A percentile compares a stretch with the other conserved stretches of the same genome.
Conservation (phyloP, 2,888 invertebrate genomes). For the Scaeva pyrastri region DNA sequence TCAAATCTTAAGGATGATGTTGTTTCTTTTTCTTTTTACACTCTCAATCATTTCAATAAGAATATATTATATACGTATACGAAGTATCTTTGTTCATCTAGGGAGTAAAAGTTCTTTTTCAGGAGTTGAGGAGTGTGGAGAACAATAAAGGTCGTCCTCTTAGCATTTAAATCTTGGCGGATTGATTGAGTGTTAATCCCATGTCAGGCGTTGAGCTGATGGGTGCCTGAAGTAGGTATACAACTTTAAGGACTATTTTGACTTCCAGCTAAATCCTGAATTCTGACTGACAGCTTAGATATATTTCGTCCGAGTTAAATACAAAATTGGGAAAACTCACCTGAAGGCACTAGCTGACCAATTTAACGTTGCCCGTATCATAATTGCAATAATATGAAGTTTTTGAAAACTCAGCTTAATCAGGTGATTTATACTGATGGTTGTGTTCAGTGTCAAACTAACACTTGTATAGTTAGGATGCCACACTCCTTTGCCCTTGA, state of each 20-base stretch:
- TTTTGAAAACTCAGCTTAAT: too few species aligned
- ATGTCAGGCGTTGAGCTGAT: constrained; percentile 24
- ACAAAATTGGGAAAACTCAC: neutral
- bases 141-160: constrained; percentile 13
- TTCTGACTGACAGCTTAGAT: neutral
- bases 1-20: constrained; percentile 42
- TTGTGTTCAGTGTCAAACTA: too few species aligned
- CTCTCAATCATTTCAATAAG: neutral
- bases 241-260: constrained; percentile 6
- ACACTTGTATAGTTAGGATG: too few species aligned
- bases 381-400: too few species aligned
- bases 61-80: too few species aligned
- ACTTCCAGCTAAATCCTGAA: neutral
- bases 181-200: constrained; percentile 53
- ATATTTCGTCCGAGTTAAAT: neutral
- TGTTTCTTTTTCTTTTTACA: neutral
- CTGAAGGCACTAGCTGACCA: too few species aligned
- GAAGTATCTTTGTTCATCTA: neutral
- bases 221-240: neutral
- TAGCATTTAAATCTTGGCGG: constrained; percentile 11
- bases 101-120: constrained; percentile 1
- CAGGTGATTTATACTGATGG: too few species aligned
- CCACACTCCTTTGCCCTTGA: too few species aligned
- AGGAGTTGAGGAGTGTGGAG: constrained; percentile 23
- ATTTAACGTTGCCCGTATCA: too few species aligned